Percentiles rank a stretch among this genome's conserved stretches.
These are phyloP conservation scores for Anabas testudineus DNA, from an alignment of 2,797 vertebrate species.

Conservation along the genomic window DNA sequence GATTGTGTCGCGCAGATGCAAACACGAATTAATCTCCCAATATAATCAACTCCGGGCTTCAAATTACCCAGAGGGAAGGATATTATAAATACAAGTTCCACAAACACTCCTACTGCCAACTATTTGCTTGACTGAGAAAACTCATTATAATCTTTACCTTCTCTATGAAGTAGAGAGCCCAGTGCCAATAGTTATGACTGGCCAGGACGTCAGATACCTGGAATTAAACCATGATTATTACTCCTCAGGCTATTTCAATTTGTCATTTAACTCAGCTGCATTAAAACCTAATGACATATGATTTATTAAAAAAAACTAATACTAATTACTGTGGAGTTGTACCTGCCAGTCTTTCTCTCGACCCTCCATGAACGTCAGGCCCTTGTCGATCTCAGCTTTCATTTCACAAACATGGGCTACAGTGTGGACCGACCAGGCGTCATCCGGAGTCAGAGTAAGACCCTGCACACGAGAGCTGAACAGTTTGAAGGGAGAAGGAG, in stretches of 20 bases:
- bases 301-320: not conserved
- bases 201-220: conserved; percentile 90
- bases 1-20: conserved; percentile 47
- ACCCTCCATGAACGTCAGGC: conserved; percentile 89
- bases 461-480: conserved; percentile 78
- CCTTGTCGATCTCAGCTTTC: conserved; percentile 89
- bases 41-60: conserved; percentile 68
- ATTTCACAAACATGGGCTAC: conserved; percentile 94
- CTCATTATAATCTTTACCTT: conserved; percentile 85
- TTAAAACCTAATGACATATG: not conserved
- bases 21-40: conserved; percentile 70
- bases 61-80: conserved; percentile 53
- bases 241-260: not conserved
- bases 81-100: conserved; percentile 64
- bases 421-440: conserved; percentile 92
- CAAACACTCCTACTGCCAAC: conserved; percentile 41
- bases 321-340: not conserved
- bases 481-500: not conserved
- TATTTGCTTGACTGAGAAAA: conserved; percentile 58
- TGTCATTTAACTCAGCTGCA: conserved; percentile 9
- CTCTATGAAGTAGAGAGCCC: conserved; percentile 93
- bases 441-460: conserved; percentile 85
- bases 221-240: conserved; percentile 44
- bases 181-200: conserved; percentile 98
- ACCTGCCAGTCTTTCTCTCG: conserved; percentile 94